Evolutionary conservation across 2,113 vertebrate genomes (phyloP).

Genomic region (Phrynocephalus versicolor): DNA sequence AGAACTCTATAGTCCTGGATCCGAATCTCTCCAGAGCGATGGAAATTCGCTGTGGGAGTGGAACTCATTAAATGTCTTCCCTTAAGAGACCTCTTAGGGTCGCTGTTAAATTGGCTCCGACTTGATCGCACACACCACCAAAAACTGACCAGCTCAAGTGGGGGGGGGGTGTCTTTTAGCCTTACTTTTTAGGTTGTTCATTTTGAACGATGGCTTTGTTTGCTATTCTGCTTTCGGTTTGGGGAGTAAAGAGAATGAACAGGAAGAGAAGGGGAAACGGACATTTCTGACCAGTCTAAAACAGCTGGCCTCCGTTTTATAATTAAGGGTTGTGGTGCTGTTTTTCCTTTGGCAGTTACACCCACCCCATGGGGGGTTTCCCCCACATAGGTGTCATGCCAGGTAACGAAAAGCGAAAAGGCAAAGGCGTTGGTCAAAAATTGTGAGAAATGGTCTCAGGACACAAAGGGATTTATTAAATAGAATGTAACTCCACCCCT

Average conservation of each 20-base stretch:
- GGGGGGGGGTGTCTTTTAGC: too few relatives aligned
- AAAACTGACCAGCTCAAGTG: too few relatives aligned
- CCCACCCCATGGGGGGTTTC: neutral
- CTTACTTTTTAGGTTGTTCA: neutral
- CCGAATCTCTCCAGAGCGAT: too few relatives aligned
- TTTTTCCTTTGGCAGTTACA: neutral
- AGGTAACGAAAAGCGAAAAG: too few relatives aligned
- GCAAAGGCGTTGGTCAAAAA: too few relatives aligned
- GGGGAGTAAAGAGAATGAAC: neutral
- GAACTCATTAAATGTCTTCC: too few relatives aligned
- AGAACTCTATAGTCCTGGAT: too few relatives aligned
- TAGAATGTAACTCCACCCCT: fast-evolving
- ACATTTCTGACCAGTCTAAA: neutral
- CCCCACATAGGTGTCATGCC: neutral
- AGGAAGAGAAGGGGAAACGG: neutral
- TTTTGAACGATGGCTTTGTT: neutral
- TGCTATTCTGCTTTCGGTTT: neutral
- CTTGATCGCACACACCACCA: too few relatives aligned
- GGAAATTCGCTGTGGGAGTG: too few relatives aligned
- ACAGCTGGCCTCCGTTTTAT: neutral
- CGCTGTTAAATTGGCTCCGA: too few relatives aligned
- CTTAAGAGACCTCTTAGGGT: too few relatives aligned
- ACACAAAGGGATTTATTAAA: neutral
- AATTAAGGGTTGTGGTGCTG: neutral
- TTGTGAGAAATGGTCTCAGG: neutral